Evolutionary conservation across 2,888 invertebrate species (phyloP), one percentile per base, ranked within the genome.

Genomic region (Ganaspis brasiliensis): DNA sequence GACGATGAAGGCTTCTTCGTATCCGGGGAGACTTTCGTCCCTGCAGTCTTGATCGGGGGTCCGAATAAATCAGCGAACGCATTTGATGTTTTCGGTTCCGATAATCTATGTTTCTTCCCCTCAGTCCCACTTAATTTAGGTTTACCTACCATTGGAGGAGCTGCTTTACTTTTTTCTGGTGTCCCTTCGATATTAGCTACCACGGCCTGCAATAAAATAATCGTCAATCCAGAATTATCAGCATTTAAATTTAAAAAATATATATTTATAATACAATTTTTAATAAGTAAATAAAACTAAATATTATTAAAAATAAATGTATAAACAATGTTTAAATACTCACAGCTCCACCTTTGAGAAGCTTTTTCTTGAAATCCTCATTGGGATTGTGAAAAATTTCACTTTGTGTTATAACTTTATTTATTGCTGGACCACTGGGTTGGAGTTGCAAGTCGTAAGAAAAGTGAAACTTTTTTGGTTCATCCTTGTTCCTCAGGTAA

Each of bases 361-460:
- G 92, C 89, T 97, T 97, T 85, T 95, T 95, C 78, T 95, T 94
- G 91, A 98, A 98, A 75, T 99, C 98, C 81, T 98, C 98, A 79
- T 96, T 95, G 8, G 97, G 97, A 87, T 95, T 96, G 87, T 94
- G 94, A 91, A 99, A 98, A 71, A 97, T 94, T 88, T 97, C 95
- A 85, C 96, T 96, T 89, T 98, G 97, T 87, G 95, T 95, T 78
- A 96, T 94, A 77, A 94, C 94, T 84, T 94, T 94, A 87, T 93
- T 94, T 78, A 96, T 94, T 3, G 96, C 93, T 63, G 95, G 95
- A 1, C 96, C 96, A 84, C 94, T 94, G 14, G 94, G 93, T 91
- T 97, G 96, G 78, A 99, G 92, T 87, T 95, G 94, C 82, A 99
- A 93, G 92, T 98, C 98, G 93, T 99, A 99, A 73, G 94, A 93